These are phyloP conservation scores for Takifugu rubripes DNA, from an alignment of 2,797 vertebrate genomes.

Conservation along the genomic window DNA sequence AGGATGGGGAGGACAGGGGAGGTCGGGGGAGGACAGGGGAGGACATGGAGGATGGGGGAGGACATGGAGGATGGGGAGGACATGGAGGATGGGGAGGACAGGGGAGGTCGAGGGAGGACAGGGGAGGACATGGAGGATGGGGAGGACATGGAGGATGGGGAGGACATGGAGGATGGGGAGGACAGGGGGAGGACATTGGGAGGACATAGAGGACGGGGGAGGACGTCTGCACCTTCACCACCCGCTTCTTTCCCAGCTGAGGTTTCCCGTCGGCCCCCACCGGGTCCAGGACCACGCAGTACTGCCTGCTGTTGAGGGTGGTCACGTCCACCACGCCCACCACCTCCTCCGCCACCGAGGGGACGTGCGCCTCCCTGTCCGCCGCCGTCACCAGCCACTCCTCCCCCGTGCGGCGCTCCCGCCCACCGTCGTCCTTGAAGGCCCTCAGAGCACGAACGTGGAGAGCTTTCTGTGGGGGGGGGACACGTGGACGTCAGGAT, in stretches of 20 bases:
- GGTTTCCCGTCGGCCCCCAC: conserved; percentile 82
- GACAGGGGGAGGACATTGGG: too few relatives aligned
- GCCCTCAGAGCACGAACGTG: conserved; percentile 82
- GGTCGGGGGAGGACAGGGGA: too few relatives aligned
- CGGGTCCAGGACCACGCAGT: conserved; percentile 86
- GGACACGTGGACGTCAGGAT: not conserved
- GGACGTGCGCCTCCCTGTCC: conserved; percentile 85
- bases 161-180: too few relatives aligned
- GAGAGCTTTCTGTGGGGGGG: conserved; percentile 77
- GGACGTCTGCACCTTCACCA: conserved; percentile 80
- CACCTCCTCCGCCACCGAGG: conserved; percentile 85
- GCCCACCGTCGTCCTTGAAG: conserved; percentile 75
- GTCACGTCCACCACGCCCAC: conserved; percentile 83
- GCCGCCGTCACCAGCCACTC: conserved; percentile 87
- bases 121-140: too few relatives aligned
- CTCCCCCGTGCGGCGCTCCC: conserved; percentile 80
- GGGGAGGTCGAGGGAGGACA: too few relatives aligned
- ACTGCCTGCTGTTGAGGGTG: conserved; percentile 82
- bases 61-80: too few relatives aligned
- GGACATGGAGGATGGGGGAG: too few relatives aligned
- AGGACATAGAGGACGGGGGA: too few relatives aligned
- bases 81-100: too few relatives aligned
- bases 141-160: too few relatives aligned
- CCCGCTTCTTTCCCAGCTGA: conserved; percentile 86
- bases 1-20: too few relatives aligned